Evolutionary conservation across 1,140 invertebrate genomes (phyloP), one percentile per base, ranked within the genome.

Genomic region (Heliconius hewitsoni): DNA sequence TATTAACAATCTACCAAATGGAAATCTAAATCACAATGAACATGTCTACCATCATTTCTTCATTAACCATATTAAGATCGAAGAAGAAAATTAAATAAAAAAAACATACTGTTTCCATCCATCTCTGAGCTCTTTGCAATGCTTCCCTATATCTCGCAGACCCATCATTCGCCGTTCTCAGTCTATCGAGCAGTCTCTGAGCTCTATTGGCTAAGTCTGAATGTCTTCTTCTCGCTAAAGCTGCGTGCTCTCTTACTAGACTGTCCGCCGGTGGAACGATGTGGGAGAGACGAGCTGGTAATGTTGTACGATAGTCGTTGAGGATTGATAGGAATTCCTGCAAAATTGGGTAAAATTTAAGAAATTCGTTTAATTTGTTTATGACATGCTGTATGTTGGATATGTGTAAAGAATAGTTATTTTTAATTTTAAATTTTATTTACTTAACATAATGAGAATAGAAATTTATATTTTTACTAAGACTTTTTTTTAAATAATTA

Each of bases 121-220:
- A 99, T 1, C 96, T 92, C 72, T 96, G 95, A 8, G 98, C 97
- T 84, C 98, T 97, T 57, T 98, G 97, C 2, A 98, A 87, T 0
- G 97, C 96, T 87, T 98, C 98, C 18, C 96, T 96, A 88, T 98
- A 99, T 72, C 98, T 97, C 18, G 96, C 95, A 79, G 98, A 97
- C 82, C 97, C 96, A 77, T 97, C 97, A 23, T 96, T 97, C 6
- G 99, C 96, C 0, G 96, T 96, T 0, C 97, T 96, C 8, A 98
- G 93, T 70, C 96, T 95, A 85, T 98, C 98, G 18, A 97, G 96
- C 16, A 99, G 92, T 37, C 96, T 96, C 87, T 98, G 98, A 8
- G 98, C 97, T 13, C 98, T 96, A 95, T 96, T 96, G 0, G 97
- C 96, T 27, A 96, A 90, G 0, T 96, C 96, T 0, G 98, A 96